phyloP scores from a whole-genome alignment of 2,797 vertebrate species.

The Gobionotothen gibberifrons region DNA sequence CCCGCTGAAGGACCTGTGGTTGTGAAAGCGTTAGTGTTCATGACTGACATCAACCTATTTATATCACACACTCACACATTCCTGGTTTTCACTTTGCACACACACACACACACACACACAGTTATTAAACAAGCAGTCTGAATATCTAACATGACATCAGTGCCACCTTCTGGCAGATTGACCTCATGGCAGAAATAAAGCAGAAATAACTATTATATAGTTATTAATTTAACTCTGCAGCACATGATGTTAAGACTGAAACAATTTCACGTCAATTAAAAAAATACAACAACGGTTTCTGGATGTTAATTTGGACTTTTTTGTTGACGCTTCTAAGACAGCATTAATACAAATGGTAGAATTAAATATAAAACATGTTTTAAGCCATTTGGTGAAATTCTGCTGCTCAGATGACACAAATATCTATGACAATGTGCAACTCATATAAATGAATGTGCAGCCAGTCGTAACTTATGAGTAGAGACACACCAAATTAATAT shows the following conservation, averaged over 20 bases:
- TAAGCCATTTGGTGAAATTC: conserved; percentile 5
- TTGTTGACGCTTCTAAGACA: not conserved
- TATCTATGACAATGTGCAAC: conserved; percentile 9
- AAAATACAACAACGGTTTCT: not conserved
- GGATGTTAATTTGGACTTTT: not conserved
- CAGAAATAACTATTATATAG: not conserved
- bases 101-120: conserved; percentile 21
- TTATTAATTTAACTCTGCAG: conserved; percentile 10
- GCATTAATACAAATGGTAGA: not conserved
- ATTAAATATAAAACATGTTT: conserved; percentile 10
- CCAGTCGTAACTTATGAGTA: conserved; percentile 7
- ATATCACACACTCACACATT: conserved; percentile 13
- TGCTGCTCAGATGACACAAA: not conserved
- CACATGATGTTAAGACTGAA: conserved; percentile 4
- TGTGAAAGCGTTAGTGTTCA: conserved; percentile 17
- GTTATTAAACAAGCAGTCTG: conserved; percentile 5
- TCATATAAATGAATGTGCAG: conserved; percentile 24
- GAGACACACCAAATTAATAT: conserved; percentile 36
- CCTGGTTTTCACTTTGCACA: not conserved
- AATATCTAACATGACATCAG: conserved; percentile 28
- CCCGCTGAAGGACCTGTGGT: not conserved
- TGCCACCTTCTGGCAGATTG: conserved; percentile 59
- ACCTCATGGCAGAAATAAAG: conserved; percentile 36
- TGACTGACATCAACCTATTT: conserved; percentile 19
- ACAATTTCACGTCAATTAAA: not conserved